A percentile compares a stretch with the other conserved stretches of the same genome.
These are phyloP conservation scores for Catonia carolina DNA, from an alignment of 2,888 invertebrate species.

Conservation along the genomic window DNA sequence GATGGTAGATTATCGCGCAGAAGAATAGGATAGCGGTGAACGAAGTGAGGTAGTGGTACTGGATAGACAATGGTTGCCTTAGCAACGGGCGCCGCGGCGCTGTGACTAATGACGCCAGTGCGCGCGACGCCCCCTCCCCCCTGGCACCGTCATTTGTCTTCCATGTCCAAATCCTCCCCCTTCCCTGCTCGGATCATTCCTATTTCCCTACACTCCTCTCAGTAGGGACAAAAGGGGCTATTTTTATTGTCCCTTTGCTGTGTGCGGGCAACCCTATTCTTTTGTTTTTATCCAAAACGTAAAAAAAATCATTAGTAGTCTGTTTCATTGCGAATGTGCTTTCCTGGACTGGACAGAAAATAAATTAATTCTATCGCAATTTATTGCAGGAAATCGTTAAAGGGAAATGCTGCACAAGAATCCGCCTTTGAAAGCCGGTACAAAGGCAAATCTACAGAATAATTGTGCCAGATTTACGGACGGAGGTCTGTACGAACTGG, in stretches of 20 bases:
- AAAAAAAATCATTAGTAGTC: slow-evolving; percentile 15
- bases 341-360: slow-evolving; percentile 13
- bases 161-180: slow-evolving; percentile 13
- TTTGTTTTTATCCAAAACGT: slow-evolving; percentile 11
- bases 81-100: slow-evolving; percentile 20
- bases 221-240: slow-evolving; percentile 8
- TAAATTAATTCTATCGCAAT: slow-evolving; percentile 12
- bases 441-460: too few species aligned
- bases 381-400: slow-evolving; percentile 13
- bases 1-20: background rate
- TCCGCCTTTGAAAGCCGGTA: too few species aligned
- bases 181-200: slow-evolving; percentile 9
- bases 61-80: slow-evolving; percentile 19
- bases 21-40: background rate
- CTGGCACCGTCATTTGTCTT: slow-evolving; percentile 25
- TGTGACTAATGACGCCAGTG: slow-evolving; percentile 25
- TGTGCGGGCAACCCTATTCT: slow-evolving; percentile 9
- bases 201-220: slow-evolving; percentile 10
- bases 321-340: slow-evolving; percentile 11
- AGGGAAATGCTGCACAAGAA: slow-evolving; percentile 11
- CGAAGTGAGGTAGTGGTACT: background rate
- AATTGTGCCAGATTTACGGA: too few species aligned
- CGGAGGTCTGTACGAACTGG: too few species aligned
- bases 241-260: slow-evolving; percentile 12
- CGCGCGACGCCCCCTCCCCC: slow-evolving; percentile 21